Percentiles rank a stretch among this genome's conserved stretches.
Evolutionary conservation across 2,797 vertebrate genomes (phyloP).

Genomic region (Octomys mimax): DNA sequence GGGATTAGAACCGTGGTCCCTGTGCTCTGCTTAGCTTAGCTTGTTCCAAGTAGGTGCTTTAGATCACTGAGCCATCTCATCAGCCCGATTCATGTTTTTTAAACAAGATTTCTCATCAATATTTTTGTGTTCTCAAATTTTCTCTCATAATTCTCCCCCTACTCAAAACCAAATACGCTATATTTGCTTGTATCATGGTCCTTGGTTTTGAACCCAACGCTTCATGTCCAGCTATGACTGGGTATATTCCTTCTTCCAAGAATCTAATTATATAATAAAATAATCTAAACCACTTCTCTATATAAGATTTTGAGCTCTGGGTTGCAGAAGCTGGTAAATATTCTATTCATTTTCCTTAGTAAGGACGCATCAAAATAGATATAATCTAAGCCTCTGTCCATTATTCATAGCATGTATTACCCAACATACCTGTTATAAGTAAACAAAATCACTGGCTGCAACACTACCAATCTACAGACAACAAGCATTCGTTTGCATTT

Average conservation of each 20-base stretch:
- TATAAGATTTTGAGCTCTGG: conserved; percentile 1
- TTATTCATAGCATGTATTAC: neutral
- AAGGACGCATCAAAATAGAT: neutral
- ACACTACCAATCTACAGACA: neutral
- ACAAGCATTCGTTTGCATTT: neutral
- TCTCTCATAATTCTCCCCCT: conserved; percentile 6
- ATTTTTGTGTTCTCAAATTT: neutral
- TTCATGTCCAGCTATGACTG: conserved; percentile 47
- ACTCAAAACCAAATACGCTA: neutral
- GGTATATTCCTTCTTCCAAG: neutral
- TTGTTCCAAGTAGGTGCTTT: too few relatives aligned
- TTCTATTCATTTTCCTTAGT: neutral
- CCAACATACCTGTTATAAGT: neutral
- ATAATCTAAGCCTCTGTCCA: neutral
- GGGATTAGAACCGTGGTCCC: too few relatives aligned
- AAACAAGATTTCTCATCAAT: neutral
- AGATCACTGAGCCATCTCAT: too few relatives aligned
- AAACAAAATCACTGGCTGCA: conserved; percentile 13
- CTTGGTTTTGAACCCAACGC: conserved; percentile 19
- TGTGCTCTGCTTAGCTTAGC: too few relatives aligned
- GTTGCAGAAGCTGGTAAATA: neutral
- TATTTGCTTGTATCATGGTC: neutral
- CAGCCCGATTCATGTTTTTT: too few relatives aligned
- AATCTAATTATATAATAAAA: conserved; percentile 30
- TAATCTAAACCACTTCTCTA: conserved; percentile 13